phyloP scores from a whole-genome alignment of 2,113 vertebrate species.

The Actenoides lindsayi region DNA sequence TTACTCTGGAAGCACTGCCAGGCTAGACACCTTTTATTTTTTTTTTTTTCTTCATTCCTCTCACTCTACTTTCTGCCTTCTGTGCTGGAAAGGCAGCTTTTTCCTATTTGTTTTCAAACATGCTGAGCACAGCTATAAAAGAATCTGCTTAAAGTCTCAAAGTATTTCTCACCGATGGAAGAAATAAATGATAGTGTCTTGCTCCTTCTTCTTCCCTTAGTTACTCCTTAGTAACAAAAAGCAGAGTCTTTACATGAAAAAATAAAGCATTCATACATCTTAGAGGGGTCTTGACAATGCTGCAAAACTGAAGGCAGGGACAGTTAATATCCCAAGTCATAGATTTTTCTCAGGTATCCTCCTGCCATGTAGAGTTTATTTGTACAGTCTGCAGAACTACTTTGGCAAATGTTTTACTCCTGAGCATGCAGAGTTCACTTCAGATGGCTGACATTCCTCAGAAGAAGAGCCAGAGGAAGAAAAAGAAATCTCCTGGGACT shows the following conservation, averaged over 20 bases:
- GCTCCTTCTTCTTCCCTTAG: background rate
- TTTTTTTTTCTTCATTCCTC: background rate
- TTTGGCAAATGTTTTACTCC: background rate
- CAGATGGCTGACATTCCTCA: background rate
- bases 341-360: background rate
- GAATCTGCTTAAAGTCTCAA: background rate
- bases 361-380: background rate
- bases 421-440: background rate
- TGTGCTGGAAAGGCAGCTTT: background rate
- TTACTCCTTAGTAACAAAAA: background rate
- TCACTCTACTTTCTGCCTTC: background rate
- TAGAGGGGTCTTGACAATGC: background rate
- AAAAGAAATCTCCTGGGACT: conserved; percentile 5
- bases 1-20: background rate
- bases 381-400: background rate
- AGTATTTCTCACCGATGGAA: background rate
- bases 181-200: background rate
- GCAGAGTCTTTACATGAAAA: background rate
- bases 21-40: background rate
- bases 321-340: background rate
- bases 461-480: background rate
- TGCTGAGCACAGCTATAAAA: background rate
- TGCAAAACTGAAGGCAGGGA: background rate
- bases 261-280: background rate
- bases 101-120: background rate